These are phyloP conservation scores for Andrena minutula DNA, from an alignment of 2,888 invertebrate genomes.

Conservation along the genomic window DNA sequence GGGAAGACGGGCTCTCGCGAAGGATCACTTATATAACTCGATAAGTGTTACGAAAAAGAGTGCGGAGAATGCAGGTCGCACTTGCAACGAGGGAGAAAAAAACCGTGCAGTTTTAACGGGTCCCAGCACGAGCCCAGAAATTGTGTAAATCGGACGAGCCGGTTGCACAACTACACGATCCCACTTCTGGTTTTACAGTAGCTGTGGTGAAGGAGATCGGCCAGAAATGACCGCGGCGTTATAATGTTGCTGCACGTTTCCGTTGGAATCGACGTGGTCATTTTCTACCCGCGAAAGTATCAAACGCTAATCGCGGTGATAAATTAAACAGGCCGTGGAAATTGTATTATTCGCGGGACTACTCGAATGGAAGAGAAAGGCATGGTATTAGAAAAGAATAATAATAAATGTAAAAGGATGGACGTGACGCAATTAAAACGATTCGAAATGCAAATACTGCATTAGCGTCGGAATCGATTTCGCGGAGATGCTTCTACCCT, in stretches of 20 bases:
- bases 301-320: constrained; percentile 10
- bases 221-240: constrained; percentile 40
- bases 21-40: constrained; percentile 35
- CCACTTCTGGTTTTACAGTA: constrained; percentile 24
- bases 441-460: constrained; percentile 18
- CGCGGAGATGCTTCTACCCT: constrained; percentile 51
- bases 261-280: neutral
- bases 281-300: neutral
- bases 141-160: constrained; percentile 51
- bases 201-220: constrained; percentile 35
- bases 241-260: constrained; percentile 48
- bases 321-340: constrained; percentile 12
- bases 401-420: neutral
- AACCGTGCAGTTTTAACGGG: constrained; percentile 38
- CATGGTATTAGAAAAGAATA: neutral
- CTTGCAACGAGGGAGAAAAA: constrained; percentile 8
- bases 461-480: constrained; percentile 43
- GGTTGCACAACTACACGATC: constrained; percentile 52
- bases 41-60: constrained; percentile 39
- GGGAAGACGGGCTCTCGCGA: constrained; percentile 4
- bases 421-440: neutral
- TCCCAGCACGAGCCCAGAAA: constrained; percentile 34
- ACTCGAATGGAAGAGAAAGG: neutral
- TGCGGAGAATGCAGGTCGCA: constrained; percentile 44
- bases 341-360: constrained; percentile 1